Evolutionary conservation across 2,888 invertebrate species (phyloP).

Genomic region (Apamea crenata): DNA sequence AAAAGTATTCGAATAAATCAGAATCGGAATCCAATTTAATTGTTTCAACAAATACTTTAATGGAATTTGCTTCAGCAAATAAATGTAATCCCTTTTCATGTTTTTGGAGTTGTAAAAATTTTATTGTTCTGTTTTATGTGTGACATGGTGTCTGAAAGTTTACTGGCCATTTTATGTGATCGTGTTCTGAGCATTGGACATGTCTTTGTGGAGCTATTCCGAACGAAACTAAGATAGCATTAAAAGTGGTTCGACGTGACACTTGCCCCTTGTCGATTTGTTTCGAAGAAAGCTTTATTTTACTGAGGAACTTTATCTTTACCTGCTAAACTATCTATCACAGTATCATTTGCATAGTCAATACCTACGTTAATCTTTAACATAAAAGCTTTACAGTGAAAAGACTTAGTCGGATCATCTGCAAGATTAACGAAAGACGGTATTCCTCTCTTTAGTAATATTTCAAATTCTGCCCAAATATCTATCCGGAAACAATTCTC

Average conservation of each 20-base stretch:
- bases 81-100: conserved; percentile 76
- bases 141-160: conserved; percentile 74
- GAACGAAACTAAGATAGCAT: conserved; percentile 38
- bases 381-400: background rate
- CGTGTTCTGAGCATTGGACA: conserved; percentile 72
- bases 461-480: conserved; percentile 42
- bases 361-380: background rate
- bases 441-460: conserved; percentile 20
- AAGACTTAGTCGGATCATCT: background rate
- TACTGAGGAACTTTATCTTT: background rate
- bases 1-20: conserved; percentile 55
- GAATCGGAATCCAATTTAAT: conserved; percentile 64
- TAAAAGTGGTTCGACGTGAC: conserved; percentile 48
- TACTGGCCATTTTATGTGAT: conserved; percentile 77
- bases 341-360: background rate
- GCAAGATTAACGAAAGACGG: conserved; percentile 4
- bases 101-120: conserved; percentile 78
- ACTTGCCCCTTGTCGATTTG: conserved; percentile 18
- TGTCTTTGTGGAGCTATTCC: conserved; percentile 56
- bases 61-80: conserved; percentile 71
- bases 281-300: conserved; percentile 18
- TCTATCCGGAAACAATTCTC: conserved; percentile 24
- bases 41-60: conserved; percentile 67
- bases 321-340: background rate
- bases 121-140: conserved; percentile 78